These are phyloP conservation scores for Incurvaria masculella DNA, from an alignment of 2,888 invertebrate genomes.

Conservation along the genomic window DNA sequence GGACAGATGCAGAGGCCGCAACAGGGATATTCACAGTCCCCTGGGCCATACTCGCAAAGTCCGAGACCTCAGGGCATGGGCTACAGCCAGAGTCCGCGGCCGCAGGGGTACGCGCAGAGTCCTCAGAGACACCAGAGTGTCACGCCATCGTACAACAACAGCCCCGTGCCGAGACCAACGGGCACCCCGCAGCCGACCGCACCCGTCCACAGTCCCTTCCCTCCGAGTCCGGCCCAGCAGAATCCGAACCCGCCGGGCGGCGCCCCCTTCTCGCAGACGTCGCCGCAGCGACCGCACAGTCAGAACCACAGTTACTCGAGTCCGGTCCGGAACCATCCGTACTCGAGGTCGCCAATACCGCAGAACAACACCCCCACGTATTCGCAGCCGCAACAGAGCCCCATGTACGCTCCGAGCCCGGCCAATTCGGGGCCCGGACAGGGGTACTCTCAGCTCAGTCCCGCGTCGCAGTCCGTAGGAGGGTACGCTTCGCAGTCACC, in stretches of 20 bases:
- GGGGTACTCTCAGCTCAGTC: conserved; percentile 20
- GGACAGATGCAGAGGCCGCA: conserved; percentile 8
- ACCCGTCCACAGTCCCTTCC: conserved; percentile 12
- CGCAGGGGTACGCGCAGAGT: conserved; percentile 30
- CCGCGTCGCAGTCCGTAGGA: conserved; percentile 13
- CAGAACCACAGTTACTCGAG: conserved; percentile 22
- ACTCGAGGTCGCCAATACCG: conserved; percentile 28
- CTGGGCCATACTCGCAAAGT: conserved; percentile 27
- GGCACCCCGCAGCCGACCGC: conserved; percentile 31
- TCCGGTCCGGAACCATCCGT: conserved; percentile 23
- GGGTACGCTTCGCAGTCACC: conserved; percentile 16
- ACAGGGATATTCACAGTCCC: conserved; percentile 1
- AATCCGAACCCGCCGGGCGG: conserved; percentile 5
- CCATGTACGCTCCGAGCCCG: conserved; percentile 16
- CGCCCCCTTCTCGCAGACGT: conserved; percentile 15
- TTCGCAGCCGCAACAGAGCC: conserved; percentile 13
- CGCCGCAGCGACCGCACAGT: conserved; percentile 16
- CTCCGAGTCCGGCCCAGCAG: conserved; percentile 15
- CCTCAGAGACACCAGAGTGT: conserved; percentile 15
- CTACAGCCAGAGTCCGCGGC: conserved; percentile 43
- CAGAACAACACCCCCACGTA: conserved; percentile 16
- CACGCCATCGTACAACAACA: conserved; percentile 12
- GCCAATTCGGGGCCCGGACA: conserved; percentile 18
- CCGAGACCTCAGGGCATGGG: conserved; percentile 27
- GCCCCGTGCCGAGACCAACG: conserved; percentile 28